Evolutionary conservation across 2,888 invertebrate species (phyloP).

Genomic region (Mechanitis mazaeus): DNA sequence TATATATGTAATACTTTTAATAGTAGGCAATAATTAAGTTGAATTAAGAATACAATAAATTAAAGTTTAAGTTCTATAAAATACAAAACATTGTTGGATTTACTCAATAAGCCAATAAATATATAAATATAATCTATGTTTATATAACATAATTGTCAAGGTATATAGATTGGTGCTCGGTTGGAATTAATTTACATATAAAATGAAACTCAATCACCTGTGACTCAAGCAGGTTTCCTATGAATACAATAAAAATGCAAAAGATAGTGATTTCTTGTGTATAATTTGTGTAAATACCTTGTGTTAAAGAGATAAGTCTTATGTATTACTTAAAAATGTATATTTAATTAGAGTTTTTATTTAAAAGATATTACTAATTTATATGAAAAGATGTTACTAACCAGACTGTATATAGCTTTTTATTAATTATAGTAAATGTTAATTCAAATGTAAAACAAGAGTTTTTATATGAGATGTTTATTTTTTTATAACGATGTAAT

Average conservation of each 20-base stretch:
- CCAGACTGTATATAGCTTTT: too few relatives aligned
- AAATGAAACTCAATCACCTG: conserved; percentile 6
- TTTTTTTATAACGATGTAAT: too few relatives aligned
- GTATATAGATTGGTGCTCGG: neutral
- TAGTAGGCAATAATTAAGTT: too few relatives aligned
- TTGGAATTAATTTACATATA: conserved; percentile 5
- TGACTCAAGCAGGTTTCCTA: conserved; percentile 6
- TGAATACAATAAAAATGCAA: conserved; percentile 5
- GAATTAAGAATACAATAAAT: too few relatives aligned
- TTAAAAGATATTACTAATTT: neutral
- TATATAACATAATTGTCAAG: neutral
- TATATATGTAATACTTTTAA: too few relatives aligned
- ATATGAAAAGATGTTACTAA: neutral
- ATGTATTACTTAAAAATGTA: neutral
- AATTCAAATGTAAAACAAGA: too few relatives aligned
- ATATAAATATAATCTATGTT: neutral
- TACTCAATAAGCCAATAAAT: too few relatives aligned
- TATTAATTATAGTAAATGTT: too few relatives aligned
- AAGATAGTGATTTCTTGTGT: conserved; percentile 1
- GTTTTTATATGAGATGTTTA: too few relatives aligned
- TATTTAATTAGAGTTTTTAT: neutral
- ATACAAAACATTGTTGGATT: too few relatives aligned
- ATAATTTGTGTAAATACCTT: neutral
- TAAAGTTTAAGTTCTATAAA: too few relatives aligned
- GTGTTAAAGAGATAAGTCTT: neutral